Base-by-base conservation (phyloP, 1,140 invertebrate species). In the Littorina saxatilis region DNA sequence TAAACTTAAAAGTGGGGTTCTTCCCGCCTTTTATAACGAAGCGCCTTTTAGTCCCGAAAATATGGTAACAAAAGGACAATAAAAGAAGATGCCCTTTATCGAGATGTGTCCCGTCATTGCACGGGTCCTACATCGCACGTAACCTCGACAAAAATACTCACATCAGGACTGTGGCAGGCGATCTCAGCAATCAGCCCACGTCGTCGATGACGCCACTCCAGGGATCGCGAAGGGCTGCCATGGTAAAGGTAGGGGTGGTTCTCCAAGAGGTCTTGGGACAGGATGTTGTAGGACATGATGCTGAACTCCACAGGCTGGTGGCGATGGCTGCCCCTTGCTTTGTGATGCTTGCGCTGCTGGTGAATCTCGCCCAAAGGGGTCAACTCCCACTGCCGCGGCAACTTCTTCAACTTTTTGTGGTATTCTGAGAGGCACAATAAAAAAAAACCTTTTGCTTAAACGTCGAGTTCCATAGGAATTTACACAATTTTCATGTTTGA, bases 201-300 rank as follows among this genome's bases (percentile, higher is more conserved):
- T 84, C 95, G 94, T 76, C 98, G 93, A 55, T 93, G 92, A 15
- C 95, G 92, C 96, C 97, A 98, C 2, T 93, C 89, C 0, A 98
- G 92, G 70, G 94, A 93, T 39, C 92, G 82, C 37, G 90, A 88
- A 58, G 95, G 89, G 84, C 95, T 95, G 2, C 94, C 82, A 68
- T 87, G 91, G 87, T 99, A 99, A 4, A 99, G 92, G 90, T 95
- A 94, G 0, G 92, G 89, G 92, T 98, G 96, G 80, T 94, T 92
- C 86, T 96, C 94, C 55, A 98, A 84, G 40, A 98, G 92, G 83
- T 95, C 94, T 92, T 98, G 97, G 0, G 97, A 95, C 47, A 99
- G 91, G 50, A 99, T 95, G 92, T 99, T 99, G 90, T 98, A 99
- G 7, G 88, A 84, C 85, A 90, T 89, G 37, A 91, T 74, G 0